These are phyloP conservation scores for Ectropis crepuscularia DNA, from an alignment of 2,888 invertebrate genomes.

Conservation along the genomic window DNA sequence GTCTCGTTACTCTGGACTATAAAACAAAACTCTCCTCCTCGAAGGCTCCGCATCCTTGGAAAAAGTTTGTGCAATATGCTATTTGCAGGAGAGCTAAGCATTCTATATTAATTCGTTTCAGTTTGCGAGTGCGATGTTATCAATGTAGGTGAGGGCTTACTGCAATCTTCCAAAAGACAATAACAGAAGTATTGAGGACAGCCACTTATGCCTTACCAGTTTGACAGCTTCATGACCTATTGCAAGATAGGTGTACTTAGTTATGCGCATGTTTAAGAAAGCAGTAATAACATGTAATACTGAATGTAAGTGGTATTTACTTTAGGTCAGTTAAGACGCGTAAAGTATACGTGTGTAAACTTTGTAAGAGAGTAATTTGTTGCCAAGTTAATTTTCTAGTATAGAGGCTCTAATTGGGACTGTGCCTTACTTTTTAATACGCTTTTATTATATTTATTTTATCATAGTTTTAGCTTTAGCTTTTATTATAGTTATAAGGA, in stretches of 20 bases:
- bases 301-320: constrained; percentile 23
- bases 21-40: too few relatives aligned
- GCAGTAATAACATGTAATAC: constrained; percentile 28
- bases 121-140: constrained; percentile 33
- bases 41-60: too few relatives aligned
- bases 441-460: too few relatives aligned
- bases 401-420: too few relatives aligned
- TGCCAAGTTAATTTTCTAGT: background rate
- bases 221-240: constrained; percentile 43
- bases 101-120: background rate
- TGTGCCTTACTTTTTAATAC: too few relatives aligned
- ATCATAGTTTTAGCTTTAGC: too few relatives aligned
- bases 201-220: constrained; percentile 37
- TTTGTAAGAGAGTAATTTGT: constrained; percentile 4
- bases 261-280: constrained; percentile 33
- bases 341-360: constrained; percentile 12
- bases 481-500: too few relatives aligned
- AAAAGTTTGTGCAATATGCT: too few relatives aligned
- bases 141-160: constrained; percentile 73
- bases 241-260: constrained; percentile 36
- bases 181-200: constrained; percentile 44
- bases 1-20: too few relatives aligned
- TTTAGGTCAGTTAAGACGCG: constrained; percentile 10
- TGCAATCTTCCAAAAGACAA: constrained; percentile 52
- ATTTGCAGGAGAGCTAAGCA: background rate